Evolutionary conservation across 2,888 invertebrate species (phyloP), one percentile per base, ranked within the genome.

Genomic region (Eupithecia centaureata): DNA sequence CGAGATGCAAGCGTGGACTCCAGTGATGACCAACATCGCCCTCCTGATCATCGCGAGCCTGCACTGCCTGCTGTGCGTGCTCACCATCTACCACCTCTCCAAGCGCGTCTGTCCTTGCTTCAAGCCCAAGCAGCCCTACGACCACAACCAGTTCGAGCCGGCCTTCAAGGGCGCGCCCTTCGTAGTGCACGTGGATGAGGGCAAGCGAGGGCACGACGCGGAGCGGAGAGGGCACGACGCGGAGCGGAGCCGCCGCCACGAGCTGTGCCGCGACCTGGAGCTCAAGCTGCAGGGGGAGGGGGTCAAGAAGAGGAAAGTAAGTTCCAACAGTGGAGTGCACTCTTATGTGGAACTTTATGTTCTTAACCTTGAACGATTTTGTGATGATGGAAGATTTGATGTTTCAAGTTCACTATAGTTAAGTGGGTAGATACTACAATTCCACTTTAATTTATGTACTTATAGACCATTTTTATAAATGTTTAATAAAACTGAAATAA

Each of bases 21-120:
- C 95, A 0, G 91, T 96, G 57, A 85, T 95, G 32, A 94, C 95
- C 13, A 95, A 95, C 86, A 93, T 95, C 66, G 95, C 94, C 0
- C 86, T 96, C 7, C 91, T 96, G 59, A 88, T 95, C 72, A 92
- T 94, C 27, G 94, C 95, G 12, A 83, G 91, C 0, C 88, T 94
- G 22, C 95, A 95, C 84, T 95, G 94, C 80, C 80, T 94, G 69
- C 90, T 94, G 47, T 93, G 94, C 74, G 86, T 94, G 63, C 77
- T 93, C 64, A 89, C 91, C 74, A 92, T 94, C 71, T 95, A 94
- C 86, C 93, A 93, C 81, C 86, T 94, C 30, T 93, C 94, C 58
- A 89, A 91, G 78, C 86, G 93, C 25, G 85, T 95, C 57, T 95
- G 95, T 77, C 91, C 94, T 27, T 95, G 95, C 86, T 94, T 95